Base-by-base conservation (phyloP, 2,888 invertebrate genomes). In the Leptinotarsa haldemani region DNA sequence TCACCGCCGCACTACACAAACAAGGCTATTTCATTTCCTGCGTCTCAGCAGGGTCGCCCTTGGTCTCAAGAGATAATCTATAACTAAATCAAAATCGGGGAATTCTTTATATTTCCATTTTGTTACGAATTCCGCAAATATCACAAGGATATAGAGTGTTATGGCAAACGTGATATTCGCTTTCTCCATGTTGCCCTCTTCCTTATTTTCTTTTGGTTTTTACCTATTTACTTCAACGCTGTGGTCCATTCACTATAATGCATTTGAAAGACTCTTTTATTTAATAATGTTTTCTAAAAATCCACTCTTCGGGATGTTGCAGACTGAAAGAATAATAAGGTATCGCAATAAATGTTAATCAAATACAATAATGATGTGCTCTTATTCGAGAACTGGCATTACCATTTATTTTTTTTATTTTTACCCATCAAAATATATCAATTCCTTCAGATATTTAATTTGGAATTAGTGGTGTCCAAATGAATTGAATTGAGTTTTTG, bases 1-100 rank as follows among this genome's bases (percentile, higher is more conserved):
- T 82, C 83, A 82, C 83, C 82, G 82, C 82, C 82, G 83, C 83
- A 83, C 83, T 85, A 84, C 84, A 85, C 86, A 86, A 86, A 86
- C 86, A 86, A 82, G 83, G 81, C 84, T 84, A 85, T 86, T 85
- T 83, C 81, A 83, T 84, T 82, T 82, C 79, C 79, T 78, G 80
- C 80, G 80, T 79, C 79, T 80, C 78, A 74, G 64, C 79, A 80
- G 80, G 74, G 65, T 77, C 79, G 80, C 74, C 73, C 47, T 53
- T 52, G 68, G 30, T 68, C 68, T 56, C 68, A 9, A 68, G 68
- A 68, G 68, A 68, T 68, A 68, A 68, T 58, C 68, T 68, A 68
- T 68, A 68, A 68, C 68, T 47, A 56, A 68, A 68, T 68, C 58
- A 68, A 68, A 68, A 68, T 20, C 46, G 56, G 48, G 52, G 16